Base-by-base conservation (phyloP, 2,888 invertebrate species). In the Unio pictorum region DNA sequence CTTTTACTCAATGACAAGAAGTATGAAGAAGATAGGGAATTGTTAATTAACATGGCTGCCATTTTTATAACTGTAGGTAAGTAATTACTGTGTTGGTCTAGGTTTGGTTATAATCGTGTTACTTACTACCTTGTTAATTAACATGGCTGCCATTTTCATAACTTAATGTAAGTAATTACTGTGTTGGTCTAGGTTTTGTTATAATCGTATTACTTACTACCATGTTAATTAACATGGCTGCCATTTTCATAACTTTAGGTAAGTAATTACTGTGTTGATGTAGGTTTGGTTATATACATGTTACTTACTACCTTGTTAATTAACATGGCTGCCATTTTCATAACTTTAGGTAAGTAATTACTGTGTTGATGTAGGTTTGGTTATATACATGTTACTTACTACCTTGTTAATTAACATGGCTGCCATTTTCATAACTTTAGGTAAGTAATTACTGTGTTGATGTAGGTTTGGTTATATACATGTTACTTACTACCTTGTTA, bases 11-110 rank as follows among this genome's bases (percentile, higher is more conserved):
- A 86, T 72, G 83, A 83, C 34, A 67, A 61, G 5, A 71, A 72
- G 54, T 85, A 78, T 61, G 74, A 75, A 15, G 74, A 80, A 28
- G 86, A 86, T 69, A 71, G 83, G 55, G 86, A 86, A 72, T 71
- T 86, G 4, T 86, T 84, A 71, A 82, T 86, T 61, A 86, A 86
- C 68, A 76, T 86, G 26, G 72, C 82, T 11, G 84, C 83, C n/a
- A 68, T 86, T 18, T 86, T 84, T 66, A 82, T 86, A 15, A 86
- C 82, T 15, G 55, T 82, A 61, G 85, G 85, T 85, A 66, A 57
- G 78, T 69, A 26, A 30, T 6, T 57, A 26, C 34, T 55, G 34
- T 54, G 23, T 23, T 17, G 17, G n/a, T n/a, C 18, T 5, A 26
- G 55, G 56, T 57, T 23, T 45, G 28, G 3, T 66, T 1, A 30